Base-by-base conservation (phyloP, 2,888 invertebrate genomes). In the Caenorhabditis sp. region DNA sequence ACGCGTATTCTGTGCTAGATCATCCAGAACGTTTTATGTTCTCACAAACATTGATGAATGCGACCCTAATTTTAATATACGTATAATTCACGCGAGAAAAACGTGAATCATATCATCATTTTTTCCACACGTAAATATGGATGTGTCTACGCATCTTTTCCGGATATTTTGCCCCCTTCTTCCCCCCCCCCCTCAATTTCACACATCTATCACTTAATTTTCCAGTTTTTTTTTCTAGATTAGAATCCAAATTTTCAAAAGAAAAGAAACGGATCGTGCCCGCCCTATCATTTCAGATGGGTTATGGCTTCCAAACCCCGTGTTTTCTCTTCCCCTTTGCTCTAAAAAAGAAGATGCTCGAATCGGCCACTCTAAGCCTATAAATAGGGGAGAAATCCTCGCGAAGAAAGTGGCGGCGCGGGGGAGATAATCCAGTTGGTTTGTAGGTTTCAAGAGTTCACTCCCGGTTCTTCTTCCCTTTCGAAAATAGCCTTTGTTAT, bases 371-470 rank as follows among this genome's bases (percentile, higher is more conserved):
- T n/a, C n/a, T n/a, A n/a, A n/a, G n/a, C 13, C 40, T 40, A 40
- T 40, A 40, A 40, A 40, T 40, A 40, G 40, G 20, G 58, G 11
- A n/a, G 37, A 32, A 32, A 32, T 32, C 32, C 32, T 32, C 32
- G n/a, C n/a, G n/a, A n/a, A n/a, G n/a, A 32, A 32, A 32, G 32
- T 6, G 2, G 40, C 40, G 11, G 40, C 47, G 58, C 56, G 72
- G 72, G 72, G 64, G 72, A 74, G 72, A 74, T 74, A 74, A 74
- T 74, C 65, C 65, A 62, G 28, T 65, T 65, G 56, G 35, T 44
- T 40, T 40, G 35, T 62, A 24, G 44, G 64, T 44, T 65, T 58
- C 72, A 58, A 50, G 37, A 74, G 72, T 74, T 58, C 72, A 74
- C 24, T 55, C 24, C 32, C 26, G 3, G 22, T 37, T 51, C 20